Conservation (phyloP, 1,140 invertebrate genomes). For the Dendrolimus kikuchii region DNA sequence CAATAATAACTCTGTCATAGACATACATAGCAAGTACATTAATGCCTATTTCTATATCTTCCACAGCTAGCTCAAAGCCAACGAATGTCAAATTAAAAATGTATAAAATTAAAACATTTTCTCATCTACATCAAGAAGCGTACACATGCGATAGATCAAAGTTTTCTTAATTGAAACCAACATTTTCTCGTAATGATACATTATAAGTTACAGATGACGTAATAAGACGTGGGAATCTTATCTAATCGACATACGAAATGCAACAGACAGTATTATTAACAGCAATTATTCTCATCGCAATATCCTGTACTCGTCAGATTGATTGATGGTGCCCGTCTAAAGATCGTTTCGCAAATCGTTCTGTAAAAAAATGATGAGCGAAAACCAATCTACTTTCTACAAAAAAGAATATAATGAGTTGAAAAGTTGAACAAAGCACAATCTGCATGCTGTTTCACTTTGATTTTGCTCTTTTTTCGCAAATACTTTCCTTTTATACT, state of each 20-base stretch:
- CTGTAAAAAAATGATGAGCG: no score
- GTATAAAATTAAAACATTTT: neutral
- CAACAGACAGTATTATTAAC: constrained; percentile 27
- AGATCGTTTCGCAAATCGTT: neutral
- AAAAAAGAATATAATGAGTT: no score
- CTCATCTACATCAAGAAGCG: neutral
- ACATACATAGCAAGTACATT: no score
- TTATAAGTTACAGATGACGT: constrained; percentile 37
- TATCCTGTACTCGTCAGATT: constrained; percentile 19
- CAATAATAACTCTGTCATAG: no score
- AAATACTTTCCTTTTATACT: no score
- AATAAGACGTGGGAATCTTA: constrained; percentile 44
- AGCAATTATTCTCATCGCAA: constrained; percentile 14
- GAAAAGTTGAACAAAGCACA: no score
- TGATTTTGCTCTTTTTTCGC: no score
- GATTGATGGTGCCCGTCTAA: constrained; percentile 3
- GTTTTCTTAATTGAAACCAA: constrained; percentile 14
- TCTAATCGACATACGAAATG: constrained; percentile 25
- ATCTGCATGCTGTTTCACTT: no score
- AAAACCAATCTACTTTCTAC: no score
- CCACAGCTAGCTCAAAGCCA: no score
- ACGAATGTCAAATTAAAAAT: no score
- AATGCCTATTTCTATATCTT: no score
- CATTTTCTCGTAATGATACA: constrained; percentile 30
- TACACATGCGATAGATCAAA: constrained; percentile 3